Evolutionary conservation across 2,797 vertebrate species (phyloP), one percentile per base, ranked within the genome.

Genomic region (Chrosomus eos): DNA sequence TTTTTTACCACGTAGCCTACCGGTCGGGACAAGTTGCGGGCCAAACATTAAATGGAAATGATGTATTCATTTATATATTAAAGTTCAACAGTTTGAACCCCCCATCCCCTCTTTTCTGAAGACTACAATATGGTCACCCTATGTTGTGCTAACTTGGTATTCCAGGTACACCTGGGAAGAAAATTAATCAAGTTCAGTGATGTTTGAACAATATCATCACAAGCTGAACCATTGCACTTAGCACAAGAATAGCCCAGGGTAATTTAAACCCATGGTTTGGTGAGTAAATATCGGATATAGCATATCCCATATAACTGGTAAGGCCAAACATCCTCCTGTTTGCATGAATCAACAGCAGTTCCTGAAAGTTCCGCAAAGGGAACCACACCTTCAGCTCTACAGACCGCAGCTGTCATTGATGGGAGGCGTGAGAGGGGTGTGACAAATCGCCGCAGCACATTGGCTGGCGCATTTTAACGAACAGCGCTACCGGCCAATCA

Each of bases 351-450:
- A 82, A 86, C 73, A 86, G 64, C 80, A n/a, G 72, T 60, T 70
- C 70, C 62, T 80, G 68, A 76, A 75, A 73, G 77, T 85, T 80
- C 38, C 26, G 66, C 64, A 55, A 33, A 53, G 58, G 13, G 58
- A 81, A 72, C 83, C 86, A 87, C 84, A 78, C 84, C 84, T 84
- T 83, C 72, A 55, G 9, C 58, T 66, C 48, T 84, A 68, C 83
- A 79, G 81, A 72, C 89, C 66, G 62, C 85, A 77, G 87, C 89
- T 88, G 90, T 53, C 88, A 85, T 77, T 78, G 18, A 83, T 26
- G 21, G 82, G 70, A 84, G 89, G 91, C 93, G 94, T 94, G 77
- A 77, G 90, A 94, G 94, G 91, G 95, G 95, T 95, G 95, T 95
- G 95, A 94, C 93, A 87, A 72, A 88, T 45, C 9, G 13, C 16